Percentiles rank a stretch among this genome's conserved stretches.
Evolutionary conservation across 2,113 vertebrate genomes (phyloP).

Genomic region (Phalacrocorax carbo): DNA sequence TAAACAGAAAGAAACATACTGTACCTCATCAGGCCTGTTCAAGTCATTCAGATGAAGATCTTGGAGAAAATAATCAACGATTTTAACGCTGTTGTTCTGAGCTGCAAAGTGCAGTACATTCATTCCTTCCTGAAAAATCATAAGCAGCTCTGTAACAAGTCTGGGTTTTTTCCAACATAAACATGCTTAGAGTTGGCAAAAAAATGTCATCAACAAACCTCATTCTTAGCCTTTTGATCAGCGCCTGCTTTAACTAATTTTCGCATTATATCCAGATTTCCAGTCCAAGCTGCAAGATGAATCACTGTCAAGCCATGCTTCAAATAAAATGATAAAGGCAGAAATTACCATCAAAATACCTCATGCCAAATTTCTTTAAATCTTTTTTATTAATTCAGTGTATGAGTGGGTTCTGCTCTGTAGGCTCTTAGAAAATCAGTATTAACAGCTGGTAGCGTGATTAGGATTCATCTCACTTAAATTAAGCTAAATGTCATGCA

Average conservation of each 20-base stretch:
- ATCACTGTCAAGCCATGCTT: constrained; percentile 85
- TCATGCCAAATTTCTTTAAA: background rate
- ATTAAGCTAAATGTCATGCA: background rate
- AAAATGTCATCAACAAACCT: constrained; percentile 69
- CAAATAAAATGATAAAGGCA: constrained; percentile 39
- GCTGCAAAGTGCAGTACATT: constrained; percentile 89
- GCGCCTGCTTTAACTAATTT: constrained; percentile 86
- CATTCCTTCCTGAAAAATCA: constrained; percentile 79
- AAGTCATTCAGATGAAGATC: constrained; percentile 87
- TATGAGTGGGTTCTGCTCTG: background rate
- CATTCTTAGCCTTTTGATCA: constrained; percentile 83
- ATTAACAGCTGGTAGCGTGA: background rate
- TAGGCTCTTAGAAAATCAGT: background rate
- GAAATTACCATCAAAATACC: background rate
- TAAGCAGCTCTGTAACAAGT: background rate
- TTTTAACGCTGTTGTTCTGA: constrained; percentile 81
- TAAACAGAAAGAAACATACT: background rate
- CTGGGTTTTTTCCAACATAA: background rate
- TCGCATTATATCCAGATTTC: constrained; percentile 83
- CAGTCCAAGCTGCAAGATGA: constrained; percentile 91
- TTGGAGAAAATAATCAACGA: constrained; percentile 85
- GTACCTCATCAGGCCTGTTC: constrained; percentile 81
- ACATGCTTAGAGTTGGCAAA: background rate
- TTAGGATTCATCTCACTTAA: background rate
- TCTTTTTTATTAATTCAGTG: background rate